Evolutionary conservation across 2,113 vertebrate species (phyloP), one percentile per base, ranked within the genome.

Genomic region (Cinclus mexicanus): DNA sequence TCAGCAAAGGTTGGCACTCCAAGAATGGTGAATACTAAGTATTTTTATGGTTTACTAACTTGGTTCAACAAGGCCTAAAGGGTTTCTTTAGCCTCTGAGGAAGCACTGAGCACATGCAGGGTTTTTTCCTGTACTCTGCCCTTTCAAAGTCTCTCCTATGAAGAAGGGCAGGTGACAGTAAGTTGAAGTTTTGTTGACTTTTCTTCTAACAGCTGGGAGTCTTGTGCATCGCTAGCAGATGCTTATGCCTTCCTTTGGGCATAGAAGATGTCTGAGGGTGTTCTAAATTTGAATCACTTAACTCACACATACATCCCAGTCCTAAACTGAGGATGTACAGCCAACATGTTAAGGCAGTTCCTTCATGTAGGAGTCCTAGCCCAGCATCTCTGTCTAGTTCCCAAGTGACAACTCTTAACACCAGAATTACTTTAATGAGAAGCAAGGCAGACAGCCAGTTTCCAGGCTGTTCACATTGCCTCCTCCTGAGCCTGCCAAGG

Each of bases 311-410:
- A 64, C 20, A 78, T 74, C 31, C 33, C 64, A 63, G 39, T 71
- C 83, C 52, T 61, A 24, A 89, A 79, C 4, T 16, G 56, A 82
- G 81, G 83, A 59, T 89, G 65, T 84, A 79, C 77, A 87, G 80
- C 91, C 95, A 87, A 39, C n/a, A 71, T 37, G 41, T 64, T 64
- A 25, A 91, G 91, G 94, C 81, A 72, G 87, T 37, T 87, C 57
- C 77, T 56, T 71, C 89, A 24, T 78, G 39, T 56, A 41, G 72
- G 83, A 94, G 93, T 87, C 81, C 64, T 52, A 87, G 77, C 83
- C 64, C 74, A 89, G 15, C 91, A 89, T 95, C 94, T 84, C 72
- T 93, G 91, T 92, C 95, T 96, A 72, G 42, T 95, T 96, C 94
- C 89, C 83, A 68, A 82, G 91, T 89, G 87, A 93, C 91, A 89